phyloP scores from a whole-genome alignment of 2,113 vertebrate species.

The Osmerus eperlanus region DNA sequence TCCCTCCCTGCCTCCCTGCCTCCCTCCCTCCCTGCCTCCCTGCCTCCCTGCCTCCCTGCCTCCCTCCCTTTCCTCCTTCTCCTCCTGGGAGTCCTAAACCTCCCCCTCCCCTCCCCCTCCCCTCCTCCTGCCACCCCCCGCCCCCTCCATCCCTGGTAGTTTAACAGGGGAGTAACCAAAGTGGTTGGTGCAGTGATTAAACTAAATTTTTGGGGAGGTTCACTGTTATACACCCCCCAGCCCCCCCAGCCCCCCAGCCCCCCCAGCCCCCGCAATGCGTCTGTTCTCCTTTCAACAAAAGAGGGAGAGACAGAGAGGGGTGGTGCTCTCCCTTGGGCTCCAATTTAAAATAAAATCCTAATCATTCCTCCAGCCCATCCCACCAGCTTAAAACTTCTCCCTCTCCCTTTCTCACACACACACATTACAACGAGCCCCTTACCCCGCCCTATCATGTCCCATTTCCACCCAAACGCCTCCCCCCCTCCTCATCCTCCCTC shows the following conservation, averaged over 20 bases:
- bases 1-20: neutral
- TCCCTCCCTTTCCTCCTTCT: neutral
- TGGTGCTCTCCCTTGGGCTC: slow-evolving; percentile 29
- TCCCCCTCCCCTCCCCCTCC: no score
- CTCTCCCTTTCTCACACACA: slow-evolving; percentile 11
- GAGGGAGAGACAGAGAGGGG: neutral
- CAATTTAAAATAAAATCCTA: slow-evolving; percentile 57
- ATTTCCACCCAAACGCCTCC: slow-evolving; percentile 16
- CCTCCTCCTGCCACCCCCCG: neutral
- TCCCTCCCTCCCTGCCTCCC: neutral
- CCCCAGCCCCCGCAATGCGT: slow-evolving; percentile 16
- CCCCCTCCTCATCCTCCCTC: neutral
- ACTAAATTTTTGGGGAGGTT: neutral
- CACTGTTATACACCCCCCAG: no score
- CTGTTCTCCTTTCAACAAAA: slow-evolving; percentile 25
- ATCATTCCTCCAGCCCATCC: slow-evolving; percentile 35
- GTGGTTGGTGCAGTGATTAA: slow-evolving; percentile 21
- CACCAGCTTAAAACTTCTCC: slow-evolving; percentile 36
- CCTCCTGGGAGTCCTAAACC: neutral
- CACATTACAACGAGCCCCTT: slow-evolving; percentile 3
- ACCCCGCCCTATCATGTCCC: slow-evolving; percentile 12
- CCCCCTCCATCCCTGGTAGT: neutral
- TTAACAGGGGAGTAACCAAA: neutral
- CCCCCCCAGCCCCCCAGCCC: neutral
- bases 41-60: neutral